phyloP scores from a whole-genome alignment of 2,113 vertebrate genomes.

The Microcebus ravelobensis region DNA sequence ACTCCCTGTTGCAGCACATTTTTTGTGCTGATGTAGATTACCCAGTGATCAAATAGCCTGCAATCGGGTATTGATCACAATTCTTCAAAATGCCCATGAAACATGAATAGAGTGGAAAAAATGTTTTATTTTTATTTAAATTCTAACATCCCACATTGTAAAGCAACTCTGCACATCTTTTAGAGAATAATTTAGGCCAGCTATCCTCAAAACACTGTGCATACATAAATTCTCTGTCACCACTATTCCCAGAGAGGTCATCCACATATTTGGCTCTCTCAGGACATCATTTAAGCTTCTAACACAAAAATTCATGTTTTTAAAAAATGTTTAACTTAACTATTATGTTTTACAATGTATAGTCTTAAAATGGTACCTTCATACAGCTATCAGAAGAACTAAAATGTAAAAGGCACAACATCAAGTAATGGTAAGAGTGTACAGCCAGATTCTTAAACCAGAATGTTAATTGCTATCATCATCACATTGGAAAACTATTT shows the following conservation, averaged over 20 bases:
- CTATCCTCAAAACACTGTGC: not conserved
- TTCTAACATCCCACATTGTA: conserved; percentile 3
- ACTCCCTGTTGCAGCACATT: conserved; percentile 34
- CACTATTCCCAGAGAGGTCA: not conserved
- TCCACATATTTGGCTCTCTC: not conserved
- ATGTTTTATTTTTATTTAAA: conserved; percentile 49
- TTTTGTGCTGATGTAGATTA: conserved; percentile 63
- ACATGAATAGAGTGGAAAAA: conserved; percentile 26
- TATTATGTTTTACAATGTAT: not conserved
- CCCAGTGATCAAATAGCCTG: conserved; percentile 56
- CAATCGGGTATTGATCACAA: conserved; percentile 63
- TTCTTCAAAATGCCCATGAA: conserved; percentile 42
- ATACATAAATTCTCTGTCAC: not conserved
- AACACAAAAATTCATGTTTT: not conserved
- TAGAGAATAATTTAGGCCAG: not conserved
- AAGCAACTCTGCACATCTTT: conserved; percentile 45
- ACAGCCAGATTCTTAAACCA: not conserved
- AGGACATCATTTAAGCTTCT: not conserved
- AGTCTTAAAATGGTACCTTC: not conserved
- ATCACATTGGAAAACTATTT: not conserved
- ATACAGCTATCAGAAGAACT: not conserved
- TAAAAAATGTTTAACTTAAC: not conserved
- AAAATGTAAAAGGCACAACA: not conserved
- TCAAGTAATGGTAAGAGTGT: not conserved
- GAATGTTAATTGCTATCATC: not conserved